Conservation (phyloP, 1,140 invertebrate genomes). For the Diabrotica undecimpunctata region DNA sequence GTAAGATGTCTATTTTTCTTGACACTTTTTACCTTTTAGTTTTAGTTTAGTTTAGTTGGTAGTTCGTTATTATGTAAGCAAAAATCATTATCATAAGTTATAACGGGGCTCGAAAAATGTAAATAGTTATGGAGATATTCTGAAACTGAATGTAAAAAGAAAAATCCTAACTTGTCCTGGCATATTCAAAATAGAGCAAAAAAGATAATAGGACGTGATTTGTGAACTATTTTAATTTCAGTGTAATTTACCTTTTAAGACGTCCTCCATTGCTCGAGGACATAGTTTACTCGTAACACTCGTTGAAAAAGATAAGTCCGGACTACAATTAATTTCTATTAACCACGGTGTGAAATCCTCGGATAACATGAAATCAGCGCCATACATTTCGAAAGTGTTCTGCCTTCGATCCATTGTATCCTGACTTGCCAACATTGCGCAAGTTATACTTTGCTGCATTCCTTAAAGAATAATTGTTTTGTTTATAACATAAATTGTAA, state of each 20-base stretch:
- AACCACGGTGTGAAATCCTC: slow-evolving; percentile 88
- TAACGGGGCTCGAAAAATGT: too few relatives aligned
- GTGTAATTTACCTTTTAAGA: slow-evolving; percentile 74
- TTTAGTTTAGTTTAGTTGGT: too few relatives aligned
- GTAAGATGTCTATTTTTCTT: too few relatives aligned
- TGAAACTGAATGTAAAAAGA: too few relatives aligned
- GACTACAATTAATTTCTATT: slow-evolving; percentile 93
- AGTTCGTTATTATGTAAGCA: too few relatives aligned
- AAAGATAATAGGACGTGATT: too few relatives aligned
- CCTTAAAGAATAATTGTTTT: slow-evolving; percentile 51
- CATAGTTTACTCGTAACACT: slow-evolving; percentile 84
- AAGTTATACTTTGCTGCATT: slow-evolving; percentile 84
- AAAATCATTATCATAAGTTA: too few relatives aligned
- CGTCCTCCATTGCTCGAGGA: slow-evolving; percentile 83
- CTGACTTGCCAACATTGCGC: slow-evolving; percentile 81
- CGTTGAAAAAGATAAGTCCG: slow-evolving; percentile 84
- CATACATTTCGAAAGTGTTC: slow-evolving; percentile 90
- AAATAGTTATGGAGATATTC: too few relatives aligned
- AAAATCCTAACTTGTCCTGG: too few relatives aligned
- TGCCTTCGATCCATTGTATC: slow-evolving; percentile 80
- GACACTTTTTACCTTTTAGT: too few relatives aligned
- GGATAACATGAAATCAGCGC: slow-evolving; percentile 89
- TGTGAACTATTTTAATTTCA: too few relatives aligned
- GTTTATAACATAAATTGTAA: not conserved
- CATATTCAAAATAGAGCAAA: too few relatives aligned